Conservation (phyloP, 2,797 vertebrate genomes). For the Allobates femoralis region DNA sequence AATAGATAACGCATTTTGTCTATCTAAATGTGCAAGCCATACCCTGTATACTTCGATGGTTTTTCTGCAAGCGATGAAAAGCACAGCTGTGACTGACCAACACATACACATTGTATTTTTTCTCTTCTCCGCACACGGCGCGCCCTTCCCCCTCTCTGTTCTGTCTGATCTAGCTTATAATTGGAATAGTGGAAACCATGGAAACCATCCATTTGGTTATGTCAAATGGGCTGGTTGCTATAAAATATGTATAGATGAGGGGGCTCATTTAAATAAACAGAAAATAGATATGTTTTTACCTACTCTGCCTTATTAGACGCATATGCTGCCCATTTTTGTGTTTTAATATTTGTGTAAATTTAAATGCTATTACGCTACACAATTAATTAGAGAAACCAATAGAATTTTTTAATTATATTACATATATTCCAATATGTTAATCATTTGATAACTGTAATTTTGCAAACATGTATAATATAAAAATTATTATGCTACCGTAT, state of each 20-base stretch:
- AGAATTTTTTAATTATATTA: background rate
- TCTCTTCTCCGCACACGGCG: background rate
- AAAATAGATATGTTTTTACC: background rate
- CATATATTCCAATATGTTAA: background rate
- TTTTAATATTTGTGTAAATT: background rate
- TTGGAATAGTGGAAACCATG: conserved; percentile 64
- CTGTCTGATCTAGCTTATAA: conserved; percentile 52
- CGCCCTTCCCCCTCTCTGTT: conserved; percentile 63
- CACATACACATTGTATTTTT: conserved; percentile 46
- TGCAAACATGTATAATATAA: background rate
- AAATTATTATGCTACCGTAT: background rate
- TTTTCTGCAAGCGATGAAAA: conserved; percentile 12
- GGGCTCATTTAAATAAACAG: conserved; percentile 41
- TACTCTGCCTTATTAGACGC: background rate
- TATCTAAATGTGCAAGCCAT: background rate
- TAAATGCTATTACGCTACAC: background rate
- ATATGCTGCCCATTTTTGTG: background rate
- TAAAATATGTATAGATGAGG: conserved; percentile 62
- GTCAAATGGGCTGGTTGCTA: conserved; percentile 64
- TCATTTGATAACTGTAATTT: background rate
- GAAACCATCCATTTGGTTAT: conserved; percentile 65
- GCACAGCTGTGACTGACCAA: conserved; percentile 55
- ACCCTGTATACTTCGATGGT: background rate
- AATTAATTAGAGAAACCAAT: background rate
- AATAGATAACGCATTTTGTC: too few species aligned